A percentile compares a stretch with the other conserved stretches of the same genome.
These are phyloP conservation scores for Iphiclides podalirius DNA, from an alignment of 2,888 invertebrate genomes.

Conservation along the genomic window DNA sequence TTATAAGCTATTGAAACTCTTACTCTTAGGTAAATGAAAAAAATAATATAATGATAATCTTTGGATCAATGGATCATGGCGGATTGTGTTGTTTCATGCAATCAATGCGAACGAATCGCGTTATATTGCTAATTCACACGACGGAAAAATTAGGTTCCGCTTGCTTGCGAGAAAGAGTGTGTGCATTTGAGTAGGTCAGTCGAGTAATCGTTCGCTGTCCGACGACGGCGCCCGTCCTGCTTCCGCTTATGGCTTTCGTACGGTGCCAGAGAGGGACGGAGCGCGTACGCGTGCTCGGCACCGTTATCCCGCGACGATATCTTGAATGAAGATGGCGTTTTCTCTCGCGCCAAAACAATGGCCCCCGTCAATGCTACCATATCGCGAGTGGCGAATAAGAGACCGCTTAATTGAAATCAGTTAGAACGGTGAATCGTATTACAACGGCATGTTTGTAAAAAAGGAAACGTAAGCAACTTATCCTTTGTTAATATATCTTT, in stretches of 20 bases:
- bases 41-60: no score
- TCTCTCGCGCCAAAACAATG: slow-evolving; percentile 78
- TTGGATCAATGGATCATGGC: no score
- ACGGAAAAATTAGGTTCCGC: slow-evolving; percentile 77
- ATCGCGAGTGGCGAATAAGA: neutral
- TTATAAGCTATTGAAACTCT: no score
- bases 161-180: slow-evolving; percentile 80
- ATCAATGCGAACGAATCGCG: slow-evolving; percentile 44
- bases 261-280: slow-evolving; percentile 39
- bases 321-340: slow-evolving; percentile 80
- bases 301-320: slow-evolving; percentile 78
- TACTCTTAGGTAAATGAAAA: no score
- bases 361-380: slow-evolving; percentile 40
- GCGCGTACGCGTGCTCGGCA: slow-evolving; percentile 60
- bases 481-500: no score
- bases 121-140: slow-evolving; percentile 69
- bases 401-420: slow-evolving; percentile 2
- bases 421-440: neutral
- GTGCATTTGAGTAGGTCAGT: slow-evolving; percentile 77
- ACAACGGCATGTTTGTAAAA: no score
- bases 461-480: no score
- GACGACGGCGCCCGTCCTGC: slow-evolving; percentile 53
- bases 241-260: slow-evolving; percentile 28
- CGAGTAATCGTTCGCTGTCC: slow-evolving; percentile 74
- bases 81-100: slow-evolving; percentile 66